A percentile compares a stretch with the other conserved stretches of the same genome.
These are phyloP conservation scores for Syngnathoides biaculeatus DNA, from an alignment of 2,113 vertebrate species.

Conservation along the genomic window DNA sequence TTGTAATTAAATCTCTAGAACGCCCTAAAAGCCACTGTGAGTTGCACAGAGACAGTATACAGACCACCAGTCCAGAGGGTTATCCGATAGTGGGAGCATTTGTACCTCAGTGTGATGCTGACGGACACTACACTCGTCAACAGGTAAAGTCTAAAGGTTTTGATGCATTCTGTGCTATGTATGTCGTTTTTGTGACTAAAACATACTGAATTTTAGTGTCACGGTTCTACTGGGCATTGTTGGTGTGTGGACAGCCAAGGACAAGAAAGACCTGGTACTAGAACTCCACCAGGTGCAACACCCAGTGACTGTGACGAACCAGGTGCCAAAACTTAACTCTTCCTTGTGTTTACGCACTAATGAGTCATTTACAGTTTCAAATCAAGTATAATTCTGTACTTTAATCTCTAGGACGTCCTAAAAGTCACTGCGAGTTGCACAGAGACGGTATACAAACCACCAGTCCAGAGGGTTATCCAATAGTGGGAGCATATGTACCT, in stretches of 20 bases:
- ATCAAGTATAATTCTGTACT: neutral
- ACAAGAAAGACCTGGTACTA: conserved; percentile 72
- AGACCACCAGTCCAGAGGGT: conserved; percentile 41
- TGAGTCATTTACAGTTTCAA: neutral
- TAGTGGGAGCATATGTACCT: conserved; percentile 66
- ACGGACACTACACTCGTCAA: conserved; percentile 72
- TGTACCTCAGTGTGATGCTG: conserved; percentile 76
- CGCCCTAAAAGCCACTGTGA: conserved; percentile 68
- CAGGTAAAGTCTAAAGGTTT: conserved; percentile 45
- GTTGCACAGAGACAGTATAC: conserved; percentile 63
- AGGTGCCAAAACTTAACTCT: conserved; percentile 57
- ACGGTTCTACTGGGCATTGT: conserved; percentile 69
- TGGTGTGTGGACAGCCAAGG: conserved; percentile 76
- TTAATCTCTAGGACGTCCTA: conserved; percentile 42
- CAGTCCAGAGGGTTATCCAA: conserved; percentile 20
- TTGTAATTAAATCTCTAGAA: conserved; percentile 37
- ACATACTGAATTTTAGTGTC: conserved; percentile 2
- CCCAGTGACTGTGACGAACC: conserved; percentile 56
- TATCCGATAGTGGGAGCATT: conserved; percentile 49
- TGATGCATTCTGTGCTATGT: neutral
- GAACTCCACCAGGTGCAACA: conserved; percentile 52
- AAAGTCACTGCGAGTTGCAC: conserved; percentile 74
- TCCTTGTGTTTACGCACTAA: neutral
- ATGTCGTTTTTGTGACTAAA: neutral
- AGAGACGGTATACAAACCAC: conserved; percentile 56